Conservation (phyloP, 1,140 invertebrate genomes). For the Drosophila setifemur region DNA sequence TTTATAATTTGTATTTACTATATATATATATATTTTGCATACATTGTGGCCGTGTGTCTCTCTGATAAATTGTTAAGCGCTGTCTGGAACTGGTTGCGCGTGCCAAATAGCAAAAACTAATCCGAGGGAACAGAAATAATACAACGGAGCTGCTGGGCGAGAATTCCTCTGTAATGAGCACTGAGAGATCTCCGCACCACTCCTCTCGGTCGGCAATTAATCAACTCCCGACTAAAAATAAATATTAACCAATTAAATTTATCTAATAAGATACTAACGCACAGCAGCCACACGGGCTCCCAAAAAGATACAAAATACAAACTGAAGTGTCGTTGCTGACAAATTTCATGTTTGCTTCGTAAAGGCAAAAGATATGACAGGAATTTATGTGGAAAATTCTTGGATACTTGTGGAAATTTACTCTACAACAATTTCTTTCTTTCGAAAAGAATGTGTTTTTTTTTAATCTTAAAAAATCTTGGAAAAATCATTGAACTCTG, state of each 20-base stretch:
- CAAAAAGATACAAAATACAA: slow-evolving; percentile 20
- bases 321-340: not conserved
- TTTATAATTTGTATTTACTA: slow-evolving; percentile 55
- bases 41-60: slow-evolving; percentile 2
- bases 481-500: too few species aligned
- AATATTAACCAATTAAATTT: slow-evolving; percentile 74
- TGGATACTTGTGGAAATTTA: too few species aligned
- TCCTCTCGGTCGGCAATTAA: slow-evolving; percentile 48
- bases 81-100: slow-evolving; percentile 65
- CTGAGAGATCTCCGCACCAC: slow-evolving; percentile 3
- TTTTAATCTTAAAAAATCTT: too few species aligned
- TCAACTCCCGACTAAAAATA: slow-evolving; percentile 75
- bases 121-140: slow-evolving; percentile 20
- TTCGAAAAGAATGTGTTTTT: too few species aligned
- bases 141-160: not conserved
- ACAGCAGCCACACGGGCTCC: slow-evolving; percentile 21
- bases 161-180: not conserved
- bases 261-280: slow-evolving; percentile 36
- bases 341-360: not conserved
- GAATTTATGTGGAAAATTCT: slow-evolving; percentile 14
- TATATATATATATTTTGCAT: slow-evolving; percentile 40
- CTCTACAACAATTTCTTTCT: too few species aligned
- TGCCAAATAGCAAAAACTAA: slow-evolving; percentile 73
- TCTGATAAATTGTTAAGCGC: slow-evolving; percentile 35
- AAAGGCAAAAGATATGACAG: not conserved